Evolutionary conservation across 2,797 vertebrate genomes (phyloP), one percentile per base, ranked within the genome.

Genomic region (Thunnus albacares): DNA sequence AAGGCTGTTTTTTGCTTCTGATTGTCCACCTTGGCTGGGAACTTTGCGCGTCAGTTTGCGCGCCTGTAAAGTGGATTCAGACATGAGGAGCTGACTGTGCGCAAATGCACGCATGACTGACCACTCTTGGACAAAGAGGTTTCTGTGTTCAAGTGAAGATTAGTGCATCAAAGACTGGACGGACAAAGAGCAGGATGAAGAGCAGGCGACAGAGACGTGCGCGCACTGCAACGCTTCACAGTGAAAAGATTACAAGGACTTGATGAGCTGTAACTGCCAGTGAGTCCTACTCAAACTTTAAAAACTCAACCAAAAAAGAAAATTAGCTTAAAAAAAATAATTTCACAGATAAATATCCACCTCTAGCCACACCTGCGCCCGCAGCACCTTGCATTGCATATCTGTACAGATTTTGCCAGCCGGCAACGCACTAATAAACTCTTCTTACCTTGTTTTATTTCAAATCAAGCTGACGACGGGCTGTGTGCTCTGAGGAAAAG

Each of bases 391-490:
- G 12, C 1, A 18, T 45, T 26, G 26, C 9, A 6, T 5, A 3
- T 22, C 2, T n/a, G 24, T 10, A 6, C 18, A 5, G 11, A 12
- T 52, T 41, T 24, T 9, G 4, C 5, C 14, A 17, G 15, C 20
- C 49, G 22, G 24, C 3, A 18, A 24, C 12, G 26, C 3, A 2
- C 51, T 0, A 20, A n/a, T 22, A 9, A 52, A 61, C 6, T 55
- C 6, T 9, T 47, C 89, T 83, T 92, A 93, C 92, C 92, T 88
- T 60, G 24, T n/a, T 77, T 80, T 69, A 30, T 51, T 75, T 80
- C 76, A 81, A 65, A 41, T 86, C 64, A 74, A 57, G 65, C 56
- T 24, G 72, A 55, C 1, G 56, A 11, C 18, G 13, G 41, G 24
- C 15, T 35, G 60, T 41, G 66, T 8, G 66, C 20, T 55, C 17